phyloP scores from a whole-genome alignment of 2,888 invertebrate genomes.

The Melanargia galathea region DNA sequence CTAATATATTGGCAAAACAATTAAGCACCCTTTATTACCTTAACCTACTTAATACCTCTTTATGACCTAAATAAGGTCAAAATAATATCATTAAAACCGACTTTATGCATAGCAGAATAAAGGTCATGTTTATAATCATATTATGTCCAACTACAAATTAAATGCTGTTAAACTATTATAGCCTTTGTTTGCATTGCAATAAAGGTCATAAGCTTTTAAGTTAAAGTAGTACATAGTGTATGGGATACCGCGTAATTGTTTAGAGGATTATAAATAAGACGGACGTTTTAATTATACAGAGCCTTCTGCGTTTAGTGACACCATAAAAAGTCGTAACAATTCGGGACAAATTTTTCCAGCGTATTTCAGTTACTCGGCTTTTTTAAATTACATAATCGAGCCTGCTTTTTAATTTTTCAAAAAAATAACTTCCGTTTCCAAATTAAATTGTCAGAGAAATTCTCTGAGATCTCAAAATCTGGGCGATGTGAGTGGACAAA shows the following conservation, averaged over 20 bases:
- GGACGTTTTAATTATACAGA: slow-evolving; percentile 41
- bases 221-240: slow-evolving; percentile 16
- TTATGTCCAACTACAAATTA: slow-evolving; percentile 5
- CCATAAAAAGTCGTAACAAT: slow-evolving; percentile 16
- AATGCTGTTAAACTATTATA: slow-evolving; percentile 2
- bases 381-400: too few relatives aligned
- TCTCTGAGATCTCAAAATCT: too few relatives aligned
- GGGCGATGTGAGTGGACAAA: too few relatives aligned
- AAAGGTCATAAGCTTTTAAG: neutral
- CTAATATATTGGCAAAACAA: slow-evolving; percentile 3
- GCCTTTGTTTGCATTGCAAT: neutral
- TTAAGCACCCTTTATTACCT: slow-evolving; percentile 8
- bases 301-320: slow-evolving; percentile 28
- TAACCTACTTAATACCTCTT: slow-evolving; percentile 6
- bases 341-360: slow-evolving; percentile 9
- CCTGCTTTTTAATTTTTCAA: too few relatives aligned
- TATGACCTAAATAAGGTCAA: slow-evolving; percentile 12
- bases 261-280: slow-evolving; percentile 44
- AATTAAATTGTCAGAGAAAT: too few relatives aligned
- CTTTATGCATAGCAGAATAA: neutral
- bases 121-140: slow-evolving; percentile 11
- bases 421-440: too few relatives aligned
- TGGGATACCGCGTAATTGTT: slow-evolving; percentile 37
- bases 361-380: too few relatives aligned
- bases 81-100: neutral